Base-by-base conservation (phyloP, 1,140 invertebrate genomes). In the Listronotus bonariensis region DNA sequence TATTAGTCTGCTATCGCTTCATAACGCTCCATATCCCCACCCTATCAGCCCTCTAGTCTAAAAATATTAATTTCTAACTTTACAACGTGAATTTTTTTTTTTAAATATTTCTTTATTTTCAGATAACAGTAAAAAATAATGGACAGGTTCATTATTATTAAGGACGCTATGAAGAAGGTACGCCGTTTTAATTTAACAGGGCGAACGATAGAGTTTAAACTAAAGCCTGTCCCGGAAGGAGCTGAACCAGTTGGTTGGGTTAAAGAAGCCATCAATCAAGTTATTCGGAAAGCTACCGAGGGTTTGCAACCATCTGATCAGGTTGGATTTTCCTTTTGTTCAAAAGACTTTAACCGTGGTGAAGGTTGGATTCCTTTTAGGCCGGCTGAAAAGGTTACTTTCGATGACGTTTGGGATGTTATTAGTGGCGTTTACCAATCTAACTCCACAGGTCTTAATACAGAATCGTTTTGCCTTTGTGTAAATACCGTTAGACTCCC, bases 401-500 rank as follows among this genome's bases (percentile, higher is more conserved):
- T 34, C 15, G 56, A 46, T 6, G 56, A 48, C 12, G 32, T 59
- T 11, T 49, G 56, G 12, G 43, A 59, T 14, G 8, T 34, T 7
- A 59, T 59, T 9, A 32, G 12, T 15, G 15, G 10, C 26, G 18
- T 59, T 8, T 59, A 59, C n/a, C 32, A 59, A 18, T 48, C 43
- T 10, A 59, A 26, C 45, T 48, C 32, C 0, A 49, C 45, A 10
- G 43, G 43, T 10, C 40, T 57, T 17, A 15, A 57, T 20, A 34
- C 4, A 8, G 18, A 42, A 14, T 26, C 54, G 9, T 40, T 40
- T 40, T 40, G 38, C n/a, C 31, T 6, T 0, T 10, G 20, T 2
- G 31, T 36, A 10, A 52, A 6, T 8, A 32, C 6, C 8, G 49
- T 52, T n/a, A 52, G 6, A 41, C 38, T 14, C 1, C 38, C 38